Evolutionary conservation across 2,888 invertebrate species (phyloP), one percentile per base, ranked within the genome.

Genomic region (Erebia epiphron): DNA sequence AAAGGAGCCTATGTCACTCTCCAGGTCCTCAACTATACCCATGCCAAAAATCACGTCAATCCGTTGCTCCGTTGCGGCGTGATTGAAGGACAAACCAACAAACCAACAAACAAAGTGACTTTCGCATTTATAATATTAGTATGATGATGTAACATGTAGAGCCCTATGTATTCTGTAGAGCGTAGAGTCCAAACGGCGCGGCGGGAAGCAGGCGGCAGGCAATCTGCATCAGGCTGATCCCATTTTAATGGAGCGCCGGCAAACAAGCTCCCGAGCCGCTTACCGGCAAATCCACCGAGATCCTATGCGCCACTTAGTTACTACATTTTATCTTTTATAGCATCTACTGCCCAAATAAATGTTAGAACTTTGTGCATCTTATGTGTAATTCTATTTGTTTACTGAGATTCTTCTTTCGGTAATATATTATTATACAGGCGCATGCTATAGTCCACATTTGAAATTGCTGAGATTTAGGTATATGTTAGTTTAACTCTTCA

Each of bases 241-340:
- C 85, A 92, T 92, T 93, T 93, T 93, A 93, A 93, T 93, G 92
- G 92, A 93, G 89, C 91, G 89, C 90, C 88, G 89, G 92, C 92
- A 92, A 92, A 92, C 92, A 92, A 89, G 91, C 91, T 90, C 86
- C 84, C 77, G 86, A 88, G 87, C 88, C 87, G 92, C 92, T 92
- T 92, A 90, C 90, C 81, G 86, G 85, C 84, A 92, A 93, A 93
- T 92, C 91, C 92, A 83, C 83, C 79, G 84, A 84, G 88, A 91
- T 90, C 89, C 89, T 79, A 81, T 89, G 86, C 88, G 83, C 90
- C 88, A 91, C 92, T 92, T 92, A 91, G 88, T 83, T 81, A 81
- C 79, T 80, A 85, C 86, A 79, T 86, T 84, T 84, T 80, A 83
- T 85, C 83, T 83, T 83, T 83, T 86, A 84, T 83, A 83, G 77